Conservation (phyloP, 1,140 invertebrate genomes). For the Belonocnema kinseyi region DNA sequence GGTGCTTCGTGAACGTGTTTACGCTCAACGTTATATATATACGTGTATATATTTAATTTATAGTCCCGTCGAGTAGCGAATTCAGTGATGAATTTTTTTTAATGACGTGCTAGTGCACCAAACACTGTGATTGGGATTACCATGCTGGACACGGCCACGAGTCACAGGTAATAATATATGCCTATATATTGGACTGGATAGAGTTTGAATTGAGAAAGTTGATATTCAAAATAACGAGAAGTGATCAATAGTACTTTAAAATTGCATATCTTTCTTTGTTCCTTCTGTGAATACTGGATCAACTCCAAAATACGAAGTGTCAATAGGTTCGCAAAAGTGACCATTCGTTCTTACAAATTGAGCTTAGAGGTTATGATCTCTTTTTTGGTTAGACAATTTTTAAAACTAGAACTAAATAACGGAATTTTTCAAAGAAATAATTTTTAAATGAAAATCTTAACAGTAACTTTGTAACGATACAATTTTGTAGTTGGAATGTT, state of each 20-base stretch:
- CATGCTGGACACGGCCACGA: constrained; percentile 67
- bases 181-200: not conserved
- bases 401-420: too few relatives aligned
- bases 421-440: too few relatives aligned
- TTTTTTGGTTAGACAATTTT: too few relatives aligned
- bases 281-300: constrained; percentile 6
- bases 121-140: constrained; percentile 54
- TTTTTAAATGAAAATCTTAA: too few relatives aligned
- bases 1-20: constrained; percentile 25
- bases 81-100: constrained; percentile 6
- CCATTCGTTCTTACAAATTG: too few relatives aligned
- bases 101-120: constrained; percentile 28
- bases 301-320: too few relatives aligned
- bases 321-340: too few relatives aligned
- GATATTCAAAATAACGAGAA: not conserved
- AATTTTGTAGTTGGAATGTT: too few relatives aligned
- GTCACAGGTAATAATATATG: constrained; percentile 56
- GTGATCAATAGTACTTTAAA: not conserved
- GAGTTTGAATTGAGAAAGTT: not conserved
- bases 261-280: constrained; percentile 35
- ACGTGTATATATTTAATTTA: too few relatives aligned
- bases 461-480: too few relatives aligned
- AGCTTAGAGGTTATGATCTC: too few relatives aligned
- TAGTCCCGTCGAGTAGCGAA: not conserved
- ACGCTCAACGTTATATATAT: constrained; percentile 1